Conservation (phyloP, 2,113 vertebrate genomes). For the Elachura formosa region DNA sequence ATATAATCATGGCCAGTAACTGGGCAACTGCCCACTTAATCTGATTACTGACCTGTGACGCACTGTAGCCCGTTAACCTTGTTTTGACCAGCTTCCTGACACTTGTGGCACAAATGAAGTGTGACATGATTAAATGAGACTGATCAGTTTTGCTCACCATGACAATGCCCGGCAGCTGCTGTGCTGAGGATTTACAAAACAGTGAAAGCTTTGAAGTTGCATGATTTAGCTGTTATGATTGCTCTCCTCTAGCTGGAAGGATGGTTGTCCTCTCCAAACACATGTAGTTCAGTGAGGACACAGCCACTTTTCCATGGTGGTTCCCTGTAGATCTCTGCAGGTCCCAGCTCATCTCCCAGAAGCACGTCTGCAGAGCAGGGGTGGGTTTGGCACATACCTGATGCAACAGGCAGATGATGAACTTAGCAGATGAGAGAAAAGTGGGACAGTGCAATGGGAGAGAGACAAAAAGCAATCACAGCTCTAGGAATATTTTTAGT, state of each 20-base stretch:
- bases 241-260: not conserved
- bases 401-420: not conserved
- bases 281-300: not conserved
- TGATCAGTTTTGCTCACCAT: not conserved
- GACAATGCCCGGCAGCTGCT: not conserved
- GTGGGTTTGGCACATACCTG: not conserved
- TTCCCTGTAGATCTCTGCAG: not conserved
- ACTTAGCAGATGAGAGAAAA: not conserved
- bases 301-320: not conserved
- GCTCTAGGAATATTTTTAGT: not conserved
- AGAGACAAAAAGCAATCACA: not conserved
- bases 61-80: slow-evolving; percentile 3
- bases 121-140: slow-evolving; percentile 24
- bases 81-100: slow-evolving; percentile 18
- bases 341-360: not conserved
- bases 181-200: not conserved
- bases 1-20: not conserved
- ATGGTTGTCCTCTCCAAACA: not conserved
- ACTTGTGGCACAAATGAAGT: slow-evolving; percentile 15
- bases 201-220: not conserved
- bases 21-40: not conserved
- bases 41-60: not conserved
- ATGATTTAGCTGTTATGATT: not conserved
- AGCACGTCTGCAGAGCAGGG: fast-evolving
- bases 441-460: not conserved